Conservation (phyloP, 2,888 invertebrate species). For the Himalopsyche kuldschensis region DNA sequence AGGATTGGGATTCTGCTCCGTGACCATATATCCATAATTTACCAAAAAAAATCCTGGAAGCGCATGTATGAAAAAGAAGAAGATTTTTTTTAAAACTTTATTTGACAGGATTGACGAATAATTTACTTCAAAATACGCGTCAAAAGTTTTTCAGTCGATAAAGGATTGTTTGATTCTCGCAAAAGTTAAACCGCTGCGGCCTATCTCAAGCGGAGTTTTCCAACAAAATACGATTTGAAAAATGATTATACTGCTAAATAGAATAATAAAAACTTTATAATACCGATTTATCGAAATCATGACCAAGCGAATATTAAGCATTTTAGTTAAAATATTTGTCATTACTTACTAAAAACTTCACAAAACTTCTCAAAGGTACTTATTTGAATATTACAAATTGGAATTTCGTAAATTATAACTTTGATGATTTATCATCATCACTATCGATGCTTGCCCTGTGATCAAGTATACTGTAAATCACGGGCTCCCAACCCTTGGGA, state of each 20-base stretch:
- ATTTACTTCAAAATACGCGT: background rate
- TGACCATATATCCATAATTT: no score
- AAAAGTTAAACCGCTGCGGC: background rate
- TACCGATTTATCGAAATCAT: background rate
- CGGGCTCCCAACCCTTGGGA: no score
- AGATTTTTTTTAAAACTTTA: background rate
- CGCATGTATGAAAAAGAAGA: no score
- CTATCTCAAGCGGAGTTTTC: background rate
- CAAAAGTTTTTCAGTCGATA: background rate
- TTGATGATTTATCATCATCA: no score
- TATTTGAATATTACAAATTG: background rate
- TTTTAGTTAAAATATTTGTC: background rate
- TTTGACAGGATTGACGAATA: background rate
- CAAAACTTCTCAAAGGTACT: background rate
- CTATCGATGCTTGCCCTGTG: no score
- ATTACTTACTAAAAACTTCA: background rate
- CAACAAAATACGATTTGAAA: background rate
- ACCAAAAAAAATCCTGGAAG: no score
- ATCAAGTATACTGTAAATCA: no score
- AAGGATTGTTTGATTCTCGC: background rate
- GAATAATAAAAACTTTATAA: background rate
- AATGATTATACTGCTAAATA: background rate
- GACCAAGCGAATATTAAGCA: background rate
- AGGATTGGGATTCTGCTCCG: no score
- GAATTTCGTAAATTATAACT: background rate